phyloP scores from a whole-genome alignment of 1,140 invertebrate species.

The Bombus polaris region DNA sequence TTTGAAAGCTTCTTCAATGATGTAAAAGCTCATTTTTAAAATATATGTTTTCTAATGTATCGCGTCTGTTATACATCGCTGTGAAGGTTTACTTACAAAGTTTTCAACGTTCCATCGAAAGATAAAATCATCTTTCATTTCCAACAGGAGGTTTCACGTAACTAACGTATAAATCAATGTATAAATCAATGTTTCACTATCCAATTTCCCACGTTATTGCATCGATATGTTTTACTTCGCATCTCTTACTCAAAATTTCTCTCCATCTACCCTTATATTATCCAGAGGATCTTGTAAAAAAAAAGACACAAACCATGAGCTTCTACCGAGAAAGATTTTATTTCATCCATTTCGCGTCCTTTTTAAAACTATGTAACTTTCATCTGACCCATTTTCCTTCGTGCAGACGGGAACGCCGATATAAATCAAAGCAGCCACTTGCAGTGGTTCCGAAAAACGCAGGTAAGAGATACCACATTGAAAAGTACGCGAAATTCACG shows the following conservation, averaged over 20 bases:
- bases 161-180: too few species aligned
- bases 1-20: background rate
- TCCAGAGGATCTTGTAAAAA: background rate
- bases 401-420: background rate
- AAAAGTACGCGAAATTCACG: background rate
- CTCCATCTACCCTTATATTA: background rate
- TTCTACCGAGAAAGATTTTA: background rate
- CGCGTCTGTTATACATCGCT: too few species aligned
- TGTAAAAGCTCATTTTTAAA: background rate
- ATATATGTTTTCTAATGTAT: background rate
- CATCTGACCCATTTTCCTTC: background rate
- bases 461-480: background rate
- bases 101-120: background rate
- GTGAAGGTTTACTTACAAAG: background rate
- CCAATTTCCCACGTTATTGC: too few species aligned
- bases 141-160: background rate
- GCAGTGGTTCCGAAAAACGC: background rate
- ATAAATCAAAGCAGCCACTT: background rate
- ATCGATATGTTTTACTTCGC: background rate
- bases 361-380: slow-evolving; percentile 1
- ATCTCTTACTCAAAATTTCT: background rate
- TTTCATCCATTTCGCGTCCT: background rate
- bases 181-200: too few species aligned
- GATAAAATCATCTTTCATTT: background rate
- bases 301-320: too few species aligned